Conservation (phyloP, 2,888 invertebrate genomes). For the Leptopilina syphax region DNA sequence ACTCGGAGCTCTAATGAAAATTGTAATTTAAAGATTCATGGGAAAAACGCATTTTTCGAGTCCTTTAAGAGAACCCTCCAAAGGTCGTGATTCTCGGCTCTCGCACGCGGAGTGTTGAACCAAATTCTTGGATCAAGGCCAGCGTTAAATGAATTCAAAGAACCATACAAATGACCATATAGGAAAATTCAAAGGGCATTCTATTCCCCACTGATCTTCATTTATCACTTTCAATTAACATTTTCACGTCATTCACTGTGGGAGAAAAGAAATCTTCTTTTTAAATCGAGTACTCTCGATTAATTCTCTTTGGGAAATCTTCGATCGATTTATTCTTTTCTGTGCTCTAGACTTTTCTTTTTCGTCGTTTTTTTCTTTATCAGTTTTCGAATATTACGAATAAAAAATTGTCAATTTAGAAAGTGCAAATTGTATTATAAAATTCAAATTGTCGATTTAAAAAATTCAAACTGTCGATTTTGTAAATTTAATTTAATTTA, state of each 20-base stretch:
- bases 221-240: not conserved
- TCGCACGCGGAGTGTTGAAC: conserved; percentile 46
- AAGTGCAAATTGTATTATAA: too few relatives aligned
- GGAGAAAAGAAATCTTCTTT: not conserved
- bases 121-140: conserved; percentile 58
- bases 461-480: too few relatives aligned
- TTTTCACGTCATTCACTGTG: not conserved
- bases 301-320: not conserved
- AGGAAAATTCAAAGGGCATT: conserved; percentile 44
- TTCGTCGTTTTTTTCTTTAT: too few relatives aligned
- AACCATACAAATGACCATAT: conserved; percentile 7
- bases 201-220: conserved; percentile 3
- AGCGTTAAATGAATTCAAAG: conserved; percentile 52
- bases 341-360: too few relatives aligned
- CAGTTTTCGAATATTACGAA: too few relatives aligned
- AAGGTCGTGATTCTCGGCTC: conserved; percentile 14
- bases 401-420: too few relatives aligned
- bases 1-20: not conserved
- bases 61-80: conserved; percentile 5
- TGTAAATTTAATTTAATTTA: too few relatives aligned
- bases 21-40: conserved; percentile 36
- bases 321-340: too few relatives aligned
- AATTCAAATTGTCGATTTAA: too few relatives aligned
- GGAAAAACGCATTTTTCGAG: conserved; percentile 44
- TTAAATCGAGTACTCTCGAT: not conserved